Conservation (phyloP, 1,140 invertebrate genomes). For the Drosophila novamexicana region DNA sequence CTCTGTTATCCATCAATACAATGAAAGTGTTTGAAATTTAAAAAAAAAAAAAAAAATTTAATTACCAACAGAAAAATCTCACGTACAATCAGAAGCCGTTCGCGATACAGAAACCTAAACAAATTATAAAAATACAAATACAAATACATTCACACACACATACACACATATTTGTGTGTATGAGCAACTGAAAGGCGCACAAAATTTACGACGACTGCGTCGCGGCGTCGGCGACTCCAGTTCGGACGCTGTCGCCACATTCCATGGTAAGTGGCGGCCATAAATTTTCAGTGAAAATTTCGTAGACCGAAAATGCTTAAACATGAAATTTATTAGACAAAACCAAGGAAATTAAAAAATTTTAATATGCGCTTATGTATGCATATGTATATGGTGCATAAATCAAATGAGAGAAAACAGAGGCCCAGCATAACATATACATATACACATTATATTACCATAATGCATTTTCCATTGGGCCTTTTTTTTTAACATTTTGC, state of each 20-base stretch:
- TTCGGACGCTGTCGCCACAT: conserved; percentile 49
- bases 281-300: conserved; percentile 58
- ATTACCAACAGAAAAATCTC: conserved; percentile 20
- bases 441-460: conserved; percentile 45
- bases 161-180: background rate
- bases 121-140: conserved; percentile 25
- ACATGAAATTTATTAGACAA: conserved; percentile 72
- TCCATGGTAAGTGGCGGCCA: conserved; percentile 49
- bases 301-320: conserved; percentile 67
- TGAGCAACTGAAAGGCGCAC: background rate
- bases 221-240: conserved; percentile 44
- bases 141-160: conserved; percentile 27
- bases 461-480: conserved; percentile 58
- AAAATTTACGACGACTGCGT: conserved; percentile 32
- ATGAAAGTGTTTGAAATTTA: too few relatives aligned
- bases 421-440: conserved; percentile 6
- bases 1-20: background rate
- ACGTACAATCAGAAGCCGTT: conserved; percentile 3
- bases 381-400: background rate
- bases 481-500: conserved; percentile 52
- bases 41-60: background rate
- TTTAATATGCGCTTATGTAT: conserved; percentile 37
- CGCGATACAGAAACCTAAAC: conserved; percentile 28
- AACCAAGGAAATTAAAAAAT: conserved; percentile 56
- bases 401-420: conserved; percentile 12